phyloP scores from a whole-genome alignment of 2,113 vertebrate genomes.

The human (Homo sapiens) region GRCh38 chrX:130670001-130670500 shows the following conservation, averaged over 20 bases:
- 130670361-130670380: neutral
- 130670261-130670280: neutral
- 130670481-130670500: conserved; percentile 15
- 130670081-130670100: conserved; percentile 96
- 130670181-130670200: conserved; percentile 96
- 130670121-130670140: conserved; percentile 96
- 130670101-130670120: conserved; percentile 98
- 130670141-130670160: conserved; percentile 95
- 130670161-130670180: conserved; percentile 97
- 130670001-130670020: conserved; percentile 95
- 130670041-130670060: conserved; percentile 92
- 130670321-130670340: neutral
- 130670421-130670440: conserved; percentile 1
- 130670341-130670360: neutral
- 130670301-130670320: conserved; percentile 14
- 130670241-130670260: neutral
- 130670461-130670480: neutral
- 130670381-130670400: neutral
- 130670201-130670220: neutral
- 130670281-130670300: neutral
- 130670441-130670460: neutral
- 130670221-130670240: neutral
- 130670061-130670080: conserved; percentile 93
- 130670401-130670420: neutral
- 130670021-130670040: conserved; percentile 93